phyloP scores from a whole-genome alignment of 1,140 invertebrate species.

The Rhopalosiphum maidis region DNA sequence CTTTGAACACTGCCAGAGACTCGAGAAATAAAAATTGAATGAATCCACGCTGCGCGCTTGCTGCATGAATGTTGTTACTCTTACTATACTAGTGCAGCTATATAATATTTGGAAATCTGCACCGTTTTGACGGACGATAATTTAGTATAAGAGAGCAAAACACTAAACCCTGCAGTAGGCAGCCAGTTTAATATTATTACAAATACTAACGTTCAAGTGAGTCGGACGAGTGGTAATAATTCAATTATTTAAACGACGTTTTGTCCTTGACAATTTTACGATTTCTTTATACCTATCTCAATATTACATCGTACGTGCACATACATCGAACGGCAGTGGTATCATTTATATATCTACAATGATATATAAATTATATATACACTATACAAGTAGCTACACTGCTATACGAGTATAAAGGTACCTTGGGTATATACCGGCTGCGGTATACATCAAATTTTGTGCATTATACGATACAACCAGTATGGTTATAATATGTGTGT shows the following conservation, averaged over 20 bases:
- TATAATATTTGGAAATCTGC: neutral
- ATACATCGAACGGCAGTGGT: neutral
- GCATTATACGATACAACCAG: neutral
- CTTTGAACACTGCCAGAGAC: too few species aligned
- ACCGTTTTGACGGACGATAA: neutral
- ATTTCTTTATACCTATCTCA: slow-evolving; percentile 1
- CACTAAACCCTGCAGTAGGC: neutral
- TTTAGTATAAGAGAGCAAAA: neutral
- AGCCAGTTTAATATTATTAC: neutral
- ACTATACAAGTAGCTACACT: neutral
- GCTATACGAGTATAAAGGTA: neutral
- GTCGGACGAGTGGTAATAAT: neutral
- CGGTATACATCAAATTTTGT: neutral
- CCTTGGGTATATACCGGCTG: too few species aligned
- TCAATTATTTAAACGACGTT: neutral
- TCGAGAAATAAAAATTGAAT: too few species aligned
- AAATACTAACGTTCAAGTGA: neutral
- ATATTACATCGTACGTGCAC: neutral
- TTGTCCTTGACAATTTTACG: slow-evolving; percentile 22
- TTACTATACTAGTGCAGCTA: neutral
- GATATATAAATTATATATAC: neutral
- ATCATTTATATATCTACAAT: neutral
- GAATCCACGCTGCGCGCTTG: neutral
- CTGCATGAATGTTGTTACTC: neutral
- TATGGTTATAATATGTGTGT: neutral